Evolutionary conservation across 2,113 vertebrate genomes (phyloP).

Genomic region (Chaetops frenatus): DNA sequence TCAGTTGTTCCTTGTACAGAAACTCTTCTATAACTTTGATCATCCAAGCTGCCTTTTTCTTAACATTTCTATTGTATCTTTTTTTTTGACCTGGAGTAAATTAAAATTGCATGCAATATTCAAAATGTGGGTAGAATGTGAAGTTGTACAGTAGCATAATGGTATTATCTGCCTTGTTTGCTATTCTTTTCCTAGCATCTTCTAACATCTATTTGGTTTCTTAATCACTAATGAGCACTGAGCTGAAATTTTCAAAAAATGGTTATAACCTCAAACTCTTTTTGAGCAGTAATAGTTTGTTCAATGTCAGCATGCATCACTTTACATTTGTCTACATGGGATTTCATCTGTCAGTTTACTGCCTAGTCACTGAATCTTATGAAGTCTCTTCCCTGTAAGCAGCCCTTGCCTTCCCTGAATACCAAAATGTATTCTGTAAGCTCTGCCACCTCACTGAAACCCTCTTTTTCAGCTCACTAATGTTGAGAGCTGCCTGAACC

Average conservation of each 20-base stretch:
- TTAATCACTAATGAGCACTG: not conserved
- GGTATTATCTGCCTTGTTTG: not conserved
- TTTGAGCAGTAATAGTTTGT: not conserved
- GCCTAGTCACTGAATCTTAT: not conserved
- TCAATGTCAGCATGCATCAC: not conserved
- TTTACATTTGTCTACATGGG: not conserved
- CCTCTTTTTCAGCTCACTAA: not conserved
- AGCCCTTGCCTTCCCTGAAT: not conserved
- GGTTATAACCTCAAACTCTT: not conserved
- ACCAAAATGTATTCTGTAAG: not conserved
- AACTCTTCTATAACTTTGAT: conserved; percentile 19
- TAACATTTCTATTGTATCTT: not conserved
- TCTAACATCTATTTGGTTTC: not conserved
- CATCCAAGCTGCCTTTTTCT: not conserved
- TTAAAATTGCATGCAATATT: not conserved
- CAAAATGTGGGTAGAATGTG: not conserved
- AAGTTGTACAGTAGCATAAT: not conserved
- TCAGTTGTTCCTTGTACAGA: not conserved
- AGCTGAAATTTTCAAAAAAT: not conserved
- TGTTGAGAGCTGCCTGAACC: not conserved
- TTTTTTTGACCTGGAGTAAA: not conserved
- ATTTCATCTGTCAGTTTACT: not conserved
- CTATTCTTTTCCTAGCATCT: not conserved
- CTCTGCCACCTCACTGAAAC: not conserved
- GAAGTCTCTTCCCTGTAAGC: not conserved